These are phyloP conservation scores for Corythoichthys intestinalis DNA, from an alignment of 2,113 vertebrate species.

Conservation along the genomic window DNA sequence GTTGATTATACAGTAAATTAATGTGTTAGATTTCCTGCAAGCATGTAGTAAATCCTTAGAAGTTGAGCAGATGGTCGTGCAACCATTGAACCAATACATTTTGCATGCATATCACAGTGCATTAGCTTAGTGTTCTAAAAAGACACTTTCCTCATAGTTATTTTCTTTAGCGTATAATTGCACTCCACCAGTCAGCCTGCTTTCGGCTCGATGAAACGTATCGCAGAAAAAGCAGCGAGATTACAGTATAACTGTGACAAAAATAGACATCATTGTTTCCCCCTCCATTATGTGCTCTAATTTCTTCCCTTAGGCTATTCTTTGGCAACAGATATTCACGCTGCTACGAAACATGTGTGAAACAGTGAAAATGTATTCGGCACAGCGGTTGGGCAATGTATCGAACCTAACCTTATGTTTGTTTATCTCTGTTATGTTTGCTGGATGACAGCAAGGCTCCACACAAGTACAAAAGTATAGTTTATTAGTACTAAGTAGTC, in stretches of 20 bases:
- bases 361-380: slow-evolving; percentile 4
- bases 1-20: slow-evolving; percentile 30
- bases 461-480: not conserved
- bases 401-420: not conserved
- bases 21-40: slow-evolving; percentile 31
- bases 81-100: not conserved
- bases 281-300: slow-evolving; percentile 21
- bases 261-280: slow-evolving; percentile 25
- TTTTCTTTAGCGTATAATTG: slow-evolving; percentile 10
- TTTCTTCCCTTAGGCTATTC: slow-evolving; percentile 19
- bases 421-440: slow-evolving; percentile 8
- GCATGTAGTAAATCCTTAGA: slow-evolving; percentile 16
- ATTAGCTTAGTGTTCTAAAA: not conserved
- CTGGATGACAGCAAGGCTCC: slow-evolving; percentile 5
- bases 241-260: slow-evolving; percentile 6
- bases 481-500: not conserved
- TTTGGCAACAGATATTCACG: slow-evolving; percentile 18
- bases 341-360: slow-evolving; percentile 14
- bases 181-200: not conserved
- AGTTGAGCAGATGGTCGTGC: slow-evolving; percentile 9
- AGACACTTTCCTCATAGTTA: not conserved
- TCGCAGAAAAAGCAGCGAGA: not conserved
- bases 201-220: slow-evolving; percentile 2
- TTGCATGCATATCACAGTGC: not conserved
- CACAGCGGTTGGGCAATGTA: slow-evolving; percentile 16